A percentile compares a stretch with the other conserved stretches of the same genome.
Evolutionary conservation across 2,797 vertebrate species (phyloP).

Genomic region (Antennarius maculatus): DNA sequence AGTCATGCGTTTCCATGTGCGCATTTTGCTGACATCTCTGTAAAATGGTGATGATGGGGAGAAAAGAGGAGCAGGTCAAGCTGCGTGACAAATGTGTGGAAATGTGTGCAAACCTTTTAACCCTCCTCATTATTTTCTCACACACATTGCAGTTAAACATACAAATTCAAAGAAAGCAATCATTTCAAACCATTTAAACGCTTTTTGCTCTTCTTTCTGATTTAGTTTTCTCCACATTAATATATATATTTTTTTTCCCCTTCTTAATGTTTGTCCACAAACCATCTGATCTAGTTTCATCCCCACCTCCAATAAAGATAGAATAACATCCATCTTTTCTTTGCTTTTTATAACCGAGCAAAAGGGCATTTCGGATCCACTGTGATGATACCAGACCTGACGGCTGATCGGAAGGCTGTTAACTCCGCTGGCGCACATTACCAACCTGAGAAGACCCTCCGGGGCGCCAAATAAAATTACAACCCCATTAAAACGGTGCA

Average conservation of each 20-base stretch:
- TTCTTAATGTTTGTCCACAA: background rate
- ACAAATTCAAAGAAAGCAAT: background rate
- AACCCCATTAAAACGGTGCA: slow-evolving; percentile 61
- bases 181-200: background rate
- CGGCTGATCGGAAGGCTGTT: slow-evolving; percentile 51
- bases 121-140: slow-evolving; percentile 1
- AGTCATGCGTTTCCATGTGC: slow-evolving; percentile 3
- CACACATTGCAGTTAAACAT: background rate
- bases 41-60: background rate
- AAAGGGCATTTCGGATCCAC: slow-evolving; percentile 20
- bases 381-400: slow-evolving; percentile 54
- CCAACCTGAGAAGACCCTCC: slow-evolving; percentile 54
- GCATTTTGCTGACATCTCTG: background rate
- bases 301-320: background rate
- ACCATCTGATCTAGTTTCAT: background rate
- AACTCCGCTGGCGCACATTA: slow-evolving; percentile 45
- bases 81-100: slow-evolving; percentile 9
- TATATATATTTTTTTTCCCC: background rate
- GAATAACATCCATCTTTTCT: background rate
- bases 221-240: background rate
- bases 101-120: background rate
- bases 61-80: slow-evolving; percentile 25
- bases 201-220: background rate
- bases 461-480: slow-evolving; percentile 57
- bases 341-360: background rate